A percentile compares a stretch with the other conserved stretches of the same genome.
Evolutionary conservation across 2,888 invertebrate species (phyloP).

Genomic region (Sinhomidia bicolor): DNA sequence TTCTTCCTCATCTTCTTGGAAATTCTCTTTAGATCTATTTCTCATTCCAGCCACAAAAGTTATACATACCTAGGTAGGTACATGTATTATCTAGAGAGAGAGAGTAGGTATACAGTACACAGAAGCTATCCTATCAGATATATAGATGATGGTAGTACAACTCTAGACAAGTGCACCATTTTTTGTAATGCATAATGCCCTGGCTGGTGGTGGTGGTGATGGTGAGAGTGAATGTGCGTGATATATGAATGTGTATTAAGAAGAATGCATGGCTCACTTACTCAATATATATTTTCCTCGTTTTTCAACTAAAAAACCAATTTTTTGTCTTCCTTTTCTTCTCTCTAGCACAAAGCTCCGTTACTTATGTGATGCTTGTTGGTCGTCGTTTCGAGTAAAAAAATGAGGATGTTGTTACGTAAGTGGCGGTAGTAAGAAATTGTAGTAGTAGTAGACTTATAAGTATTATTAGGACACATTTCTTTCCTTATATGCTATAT

Average conservation of each 20-base stretch:
- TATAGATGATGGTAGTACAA: background rate
- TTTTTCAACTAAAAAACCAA: constrained; percentile 42
- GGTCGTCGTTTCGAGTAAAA: constrained; percentile 28
- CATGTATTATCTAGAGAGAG: background rate
- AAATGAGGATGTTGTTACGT: constrained; percentile 29
- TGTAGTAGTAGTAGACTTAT: background rate
- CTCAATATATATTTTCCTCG: constrained; percentile 44
- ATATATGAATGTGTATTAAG: constrained; percentile 63
- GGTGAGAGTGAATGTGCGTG: constrained; percentile 44
- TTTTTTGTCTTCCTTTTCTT: constrained; percentile 11
- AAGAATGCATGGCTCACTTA: constrained; percentile 63
- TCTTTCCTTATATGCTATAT: constrained; percentile 16
- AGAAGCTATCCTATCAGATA: constrained; percentile 56
- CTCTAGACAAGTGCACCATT: constrained; percentile 24
- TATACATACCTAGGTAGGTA: too few species aligned
- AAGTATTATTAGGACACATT: constrained; percentile 4
- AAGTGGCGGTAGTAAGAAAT: constrained; percentile 5
- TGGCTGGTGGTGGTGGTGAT: background rate
- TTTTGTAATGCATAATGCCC: constrained; percentile 42
- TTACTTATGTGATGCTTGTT: constrained; percentile 34
- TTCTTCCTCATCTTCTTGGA: constrained; percentile 31
- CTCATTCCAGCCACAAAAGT: constrained; percentile 21
- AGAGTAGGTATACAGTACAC: background rate
- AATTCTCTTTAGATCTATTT: constrained; percentile 54
- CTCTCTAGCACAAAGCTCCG: background rate